Base-by-base conservation (phyloP, 2,888 invertebrate species). In the Drosophila quinaria region DNA sequence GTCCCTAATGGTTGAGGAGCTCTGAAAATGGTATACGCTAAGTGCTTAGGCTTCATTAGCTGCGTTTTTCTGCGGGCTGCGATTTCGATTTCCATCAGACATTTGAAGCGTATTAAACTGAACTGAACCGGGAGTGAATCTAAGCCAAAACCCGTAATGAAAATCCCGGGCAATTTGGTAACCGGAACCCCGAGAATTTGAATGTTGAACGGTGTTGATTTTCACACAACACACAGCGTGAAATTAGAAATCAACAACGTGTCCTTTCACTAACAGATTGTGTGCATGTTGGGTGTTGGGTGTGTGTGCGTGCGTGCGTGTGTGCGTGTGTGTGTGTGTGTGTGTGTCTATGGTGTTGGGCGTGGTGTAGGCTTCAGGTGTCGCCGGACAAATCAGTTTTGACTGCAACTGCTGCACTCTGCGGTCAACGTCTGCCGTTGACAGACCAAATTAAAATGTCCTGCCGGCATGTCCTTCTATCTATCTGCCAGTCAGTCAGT, bases 381-480 rank as follows among this genome's bases (percentile, higher is more conserved):
- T 81, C 72, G 55, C 67, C 51, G 70, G 44, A 61, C 79, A 74
- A 81, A 75, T 76, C 80, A 73, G 71, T 68, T 71, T 73, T 69
- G 71, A 37, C 65, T 65, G 74, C 70, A 70, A 66, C 56, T 50
- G 63, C 41, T 60, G 68, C 65, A 60, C 60, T 56, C 49, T 65
- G 74, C 62, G 79, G 65, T 62, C 61, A 58, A 50, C 59, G 87
- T 89, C 90, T 90, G 85, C 70, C 85, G 90, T 81, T 86, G 90
- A 91, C 91, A 90, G 90, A 73, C 82, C 69, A 81, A 90, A 90
- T 90, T 90, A 91, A 90, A 90, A 90, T 90, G 91, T 84, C 81
- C 89, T 73, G 67, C 61, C 70, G 70, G 50, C 69, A 59, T 80
- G 66, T 77, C 70, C 77, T 46, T 35, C 80, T 56, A 74, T 74